Evolutionary conservation across 53 echinoderm and acorn worm genomes (phyloP).

Genomic region (Henricia sp.): DNA sequence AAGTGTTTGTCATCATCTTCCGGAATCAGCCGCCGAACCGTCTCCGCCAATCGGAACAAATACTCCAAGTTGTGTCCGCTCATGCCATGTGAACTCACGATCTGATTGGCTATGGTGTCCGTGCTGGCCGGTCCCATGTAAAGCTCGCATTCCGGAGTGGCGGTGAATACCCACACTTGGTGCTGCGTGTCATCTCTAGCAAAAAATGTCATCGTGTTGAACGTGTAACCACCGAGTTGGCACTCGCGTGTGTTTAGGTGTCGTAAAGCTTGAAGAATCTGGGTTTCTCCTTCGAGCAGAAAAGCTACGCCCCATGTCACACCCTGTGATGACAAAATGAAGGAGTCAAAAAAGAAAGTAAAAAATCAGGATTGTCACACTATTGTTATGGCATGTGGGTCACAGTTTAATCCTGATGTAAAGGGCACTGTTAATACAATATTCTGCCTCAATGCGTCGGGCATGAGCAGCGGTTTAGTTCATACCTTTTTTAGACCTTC

Average conservation of each 20-base stretch:
- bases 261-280: conserved; percentile 73
- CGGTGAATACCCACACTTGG: conserved; percentile 72
- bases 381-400: too few relatives aligned
- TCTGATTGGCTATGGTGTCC: conserved; percentile 70
- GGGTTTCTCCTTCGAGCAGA: conserved; percentile 76
- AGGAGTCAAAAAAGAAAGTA: background rate
- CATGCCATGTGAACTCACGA: conserved; percentile 66
- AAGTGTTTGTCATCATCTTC: conserved; percentile 82
- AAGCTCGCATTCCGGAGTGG: conserved; percentile 75
- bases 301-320: conserved; percentile 90
- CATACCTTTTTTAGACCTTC: too few relatives aligned
- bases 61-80: conserved; percentile 88
- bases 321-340: conserved; percentile 68
- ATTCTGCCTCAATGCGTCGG: too few relatives aligned
- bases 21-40: conserved; percentile 77
- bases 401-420: too few relatives aligned
- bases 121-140: conserved; percentile 80
- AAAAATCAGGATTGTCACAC: background rate
- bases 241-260: conserved; percentile 81
- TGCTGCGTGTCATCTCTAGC: conserved; percentile 53
- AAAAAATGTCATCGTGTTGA: conserved; percentile 61
- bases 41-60: conserved; percentile 83
- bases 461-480: too few relatives aligned
- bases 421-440: too few relatives aligned
- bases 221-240: conserved; percentile 72